Conservation (phyloP, 2,797 vertebrate species). For the Podargus strigoides region DNA sequence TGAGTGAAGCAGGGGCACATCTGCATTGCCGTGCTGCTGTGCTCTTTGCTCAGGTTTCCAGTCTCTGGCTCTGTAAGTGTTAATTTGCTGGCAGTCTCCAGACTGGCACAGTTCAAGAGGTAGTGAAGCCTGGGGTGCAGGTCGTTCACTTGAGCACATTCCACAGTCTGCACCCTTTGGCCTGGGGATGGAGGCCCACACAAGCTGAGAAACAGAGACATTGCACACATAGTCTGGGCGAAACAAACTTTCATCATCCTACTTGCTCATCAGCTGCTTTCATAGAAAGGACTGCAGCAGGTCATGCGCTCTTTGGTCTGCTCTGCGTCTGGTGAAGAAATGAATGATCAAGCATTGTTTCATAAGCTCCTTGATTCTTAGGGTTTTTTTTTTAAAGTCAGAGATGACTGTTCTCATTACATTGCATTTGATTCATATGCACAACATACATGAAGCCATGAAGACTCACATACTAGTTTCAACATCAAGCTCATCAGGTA, state of each 20-base stretch:
- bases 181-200: neutral
- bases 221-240: neutral
- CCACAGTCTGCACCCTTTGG: neutral
- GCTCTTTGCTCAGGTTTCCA: neutral
- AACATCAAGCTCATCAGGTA: neutral
- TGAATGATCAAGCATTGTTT: neutral
- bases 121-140: neutral
- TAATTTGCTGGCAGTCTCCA: neutral
- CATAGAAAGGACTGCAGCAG: neutral
- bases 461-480: neutral
- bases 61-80: neutral
- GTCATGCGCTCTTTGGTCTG: neutral
- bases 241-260: neutral
- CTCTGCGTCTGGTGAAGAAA: neutral
- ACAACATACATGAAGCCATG: neutral
- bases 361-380: neutral
- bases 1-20: neutral
- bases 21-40: neutral
- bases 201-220: neutral
- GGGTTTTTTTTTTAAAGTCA: neutral
- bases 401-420: neutral
- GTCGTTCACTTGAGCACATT: accelerated
- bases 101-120: neutral
- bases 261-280: neutral
- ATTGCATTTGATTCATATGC: neutral